Evolutionary conservation across 2,797 vertebrate genomes (phyloP).

Genomic region (Podargus strigoides): DNA sequence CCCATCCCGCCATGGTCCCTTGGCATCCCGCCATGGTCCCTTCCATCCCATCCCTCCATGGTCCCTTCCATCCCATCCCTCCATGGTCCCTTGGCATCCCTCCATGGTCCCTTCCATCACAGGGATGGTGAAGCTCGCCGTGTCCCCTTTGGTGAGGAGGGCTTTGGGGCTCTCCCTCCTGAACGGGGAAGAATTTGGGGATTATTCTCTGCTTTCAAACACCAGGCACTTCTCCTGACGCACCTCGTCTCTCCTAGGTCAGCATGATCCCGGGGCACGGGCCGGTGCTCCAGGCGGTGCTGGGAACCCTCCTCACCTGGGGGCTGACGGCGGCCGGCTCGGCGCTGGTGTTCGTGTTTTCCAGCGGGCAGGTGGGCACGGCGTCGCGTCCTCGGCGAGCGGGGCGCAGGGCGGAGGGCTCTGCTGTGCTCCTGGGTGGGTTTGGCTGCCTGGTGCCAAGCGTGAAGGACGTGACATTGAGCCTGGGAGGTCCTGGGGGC

Average conservation of each 20-base stretch:
- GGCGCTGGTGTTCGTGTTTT: slow-evolving; percentile 89
- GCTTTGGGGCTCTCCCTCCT: rapidly evolving
- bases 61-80: neutral
- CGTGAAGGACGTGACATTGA: rapidly evolving
- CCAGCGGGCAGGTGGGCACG: slow-evolving; percentile 87
- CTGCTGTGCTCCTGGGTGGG: rapidly evolving
- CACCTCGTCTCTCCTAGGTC: neutral
- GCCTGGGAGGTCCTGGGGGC: neutral
- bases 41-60: neutral
- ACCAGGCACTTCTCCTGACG: rapidly evolving
- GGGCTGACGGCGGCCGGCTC: slow-evolving; percentile 89
- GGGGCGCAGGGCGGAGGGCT: rapidly evolving
- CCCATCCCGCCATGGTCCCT: too few relatives aligned
- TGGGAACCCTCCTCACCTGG: slow-evolving; percentile 94
- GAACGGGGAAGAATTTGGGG: neutral
- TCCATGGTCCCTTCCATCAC: too few relatives aligned
- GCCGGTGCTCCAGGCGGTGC: slow-evolving; percentile 83
- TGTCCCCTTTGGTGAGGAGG: neutral
- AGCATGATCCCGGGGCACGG: slow-evolving; percentile 85
- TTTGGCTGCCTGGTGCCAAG: neutral
- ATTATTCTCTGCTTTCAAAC: rapidly evolving
- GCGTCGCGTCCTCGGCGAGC: too few relatives aligned
- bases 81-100: too few relatives aligned
- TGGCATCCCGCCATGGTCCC: too few relatives aligned
- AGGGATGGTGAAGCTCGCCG: rapidly evolving